Evolutionary conservation across 1,140 invertebrate species (phyloP).

Genomic region (Lineus longissimus): DNA sequence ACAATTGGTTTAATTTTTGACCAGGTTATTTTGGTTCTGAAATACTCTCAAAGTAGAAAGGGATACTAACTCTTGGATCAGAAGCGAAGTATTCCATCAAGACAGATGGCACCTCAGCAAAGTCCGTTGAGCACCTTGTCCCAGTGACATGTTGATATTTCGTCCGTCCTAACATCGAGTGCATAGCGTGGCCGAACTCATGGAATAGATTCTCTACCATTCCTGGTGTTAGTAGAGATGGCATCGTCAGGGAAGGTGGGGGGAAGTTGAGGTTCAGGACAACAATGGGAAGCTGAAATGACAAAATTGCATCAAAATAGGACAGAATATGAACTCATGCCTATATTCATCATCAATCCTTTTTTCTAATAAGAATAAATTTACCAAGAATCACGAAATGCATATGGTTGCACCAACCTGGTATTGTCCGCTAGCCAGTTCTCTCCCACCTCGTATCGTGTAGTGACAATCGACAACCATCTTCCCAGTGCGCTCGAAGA

Average conservation of each 20-base stretch:
- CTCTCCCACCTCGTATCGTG: constrained; percentile 90
- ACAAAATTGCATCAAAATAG: constrained; percentile 13
- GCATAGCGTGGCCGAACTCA: constrained; percentile 98
- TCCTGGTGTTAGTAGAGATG: constrained; percentile 75
- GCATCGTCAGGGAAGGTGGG: constrained; percentile 54
- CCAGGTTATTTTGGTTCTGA: no score
- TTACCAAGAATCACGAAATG: no score
- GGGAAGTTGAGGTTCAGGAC: constrained; percentile 88
- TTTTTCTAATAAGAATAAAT: no score
- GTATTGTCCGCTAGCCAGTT: constrained; percentile 75
- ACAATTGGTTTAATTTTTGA: no score
- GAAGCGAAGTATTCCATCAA: constrained; percentile 97
- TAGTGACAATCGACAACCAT: constrained; percentile 90
- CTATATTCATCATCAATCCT: no score
- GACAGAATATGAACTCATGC: no score
- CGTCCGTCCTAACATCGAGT: constrained; percentile 91
- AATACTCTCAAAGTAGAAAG: no score
- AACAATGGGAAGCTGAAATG: constrained; percentile 78
- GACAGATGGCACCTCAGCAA: constrained; percentile 96
- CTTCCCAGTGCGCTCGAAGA: constrained; percentile 85
- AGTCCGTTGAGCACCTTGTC: constrained; percentile 93
- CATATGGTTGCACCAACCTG: constrained; percentile 57
- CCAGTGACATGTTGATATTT: constrained; percentile 91
- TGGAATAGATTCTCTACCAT: constrained; percentile 95
- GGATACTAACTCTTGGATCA: constrained; percentile 75